Evolutionary conservation across 2,888 invertebrate genomes (phyloP).

Genomic region (Tortricodes alternella): DNA sequence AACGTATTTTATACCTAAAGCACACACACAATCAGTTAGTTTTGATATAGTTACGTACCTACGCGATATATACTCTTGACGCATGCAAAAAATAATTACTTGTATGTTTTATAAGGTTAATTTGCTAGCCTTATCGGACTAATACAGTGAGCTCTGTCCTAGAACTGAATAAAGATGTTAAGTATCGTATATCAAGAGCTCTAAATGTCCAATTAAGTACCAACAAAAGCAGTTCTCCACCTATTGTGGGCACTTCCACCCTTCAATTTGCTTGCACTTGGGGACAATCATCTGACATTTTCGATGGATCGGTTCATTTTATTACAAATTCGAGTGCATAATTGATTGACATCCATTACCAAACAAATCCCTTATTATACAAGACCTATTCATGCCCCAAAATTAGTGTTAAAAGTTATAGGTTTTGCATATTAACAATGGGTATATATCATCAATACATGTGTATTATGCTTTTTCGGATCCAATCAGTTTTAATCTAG

Average conservation of each 20-base stretch:
- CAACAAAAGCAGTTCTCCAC: constrained; percentile 2
- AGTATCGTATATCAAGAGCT: constrained; percentile 20
- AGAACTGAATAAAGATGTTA: constrained; percentile 20
- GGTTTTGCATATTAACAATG: no score
- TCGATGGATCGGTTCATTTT: constrained; percentile 9
- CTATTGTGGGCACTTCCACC: constrained; percentile 14
- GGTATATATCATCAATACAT: no score
- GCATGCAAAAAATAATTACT: no score
- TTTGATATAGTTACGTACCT: no score
- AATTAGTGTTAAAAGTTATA: no score
- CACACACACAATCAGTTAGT: no score
- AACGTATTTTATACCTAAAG: no score
- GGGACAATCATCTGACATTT: constrained; percentile 13
- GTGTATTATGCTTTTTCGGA: neutral
- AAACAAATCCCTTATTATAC: neutral
- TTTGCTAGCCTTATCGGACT: no score
- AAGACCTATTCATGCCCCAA: no score
- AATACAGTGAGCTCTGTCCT: no score
- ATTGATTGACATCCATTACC: neutral
- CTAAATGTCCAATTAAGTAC: constrained; percentile 8
- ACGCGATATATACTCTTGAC: no score
- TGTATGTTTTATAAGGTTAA: no score
- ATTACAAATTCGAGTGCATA: neutral
- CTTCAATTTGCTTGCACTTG: constrained; percentile 3
- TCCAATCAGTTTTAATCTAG: constrained; percentile 5